A percentile compares a stretch with the other conserved stretches of the same genome.
phyloP scores from a whole-genome alignment of 2,113 vertebrate genomes.

The Pseudorhombus dupliciocellatus region DNA sequence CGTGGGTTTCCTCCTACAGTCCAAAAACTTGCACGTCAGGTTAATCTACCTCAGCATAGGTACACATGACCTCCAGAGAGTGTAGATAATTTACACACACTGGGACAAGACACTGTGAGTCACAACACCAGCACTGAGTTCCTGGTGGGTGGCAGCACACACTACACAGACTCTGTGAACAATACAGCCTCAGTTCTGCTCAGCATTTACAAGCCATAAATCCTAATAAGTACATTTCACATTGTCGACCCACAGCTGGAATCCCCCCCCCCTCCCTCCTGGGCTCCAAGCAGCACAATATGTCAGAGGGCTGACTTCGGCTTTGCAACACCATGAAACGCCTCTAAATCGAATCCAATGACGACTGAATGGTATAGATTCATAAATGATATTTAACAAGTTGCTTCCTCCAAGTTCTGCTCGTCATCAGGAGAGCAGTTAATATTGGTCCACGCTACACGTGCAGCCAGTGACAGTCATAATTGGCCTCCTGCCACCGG shows the following conservation, averaged over 20 bases:
- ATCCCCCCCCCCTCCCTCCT: background rate
- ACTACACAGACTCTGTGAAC: background rate
- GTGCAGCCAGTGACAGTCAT: slow-evolving; percentile 43
- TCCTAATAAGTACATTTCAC: background rate
- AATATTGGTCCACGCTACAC: slow-evolving; percentile 28
- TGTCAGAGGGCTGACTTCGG: background rate
- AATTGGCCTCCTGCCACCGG: slow-evolving; percentile 62
- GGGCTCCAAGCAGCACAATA: background rate
- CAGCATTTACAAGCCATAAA: background rate
- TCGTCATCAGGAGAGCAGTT: slow-evolving; percentile 23
- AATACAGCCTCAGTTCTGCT: background rate
- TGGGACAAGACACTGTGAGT: background rate
- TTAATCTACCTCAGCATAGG: too few species aligned
- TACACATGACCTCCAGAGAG: too few species aligned
- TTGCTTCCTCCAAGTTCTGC: background rate
- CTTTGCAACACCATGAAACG: background rate
- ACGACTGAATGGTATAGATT: background rate
- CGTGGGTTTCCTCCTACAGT: too few species aligned
- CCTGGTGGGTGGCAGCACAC: background rate
- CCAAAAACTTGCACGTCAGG: too few species aligned
- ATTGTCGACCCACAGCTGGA: background rate
- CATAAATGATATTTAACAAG: background rate
- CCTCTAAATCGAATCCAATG: background rate
- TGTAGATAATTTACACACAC: too few species aligned
- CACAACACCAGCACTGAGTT: too few species aligned